Percentiles rank a stretch among this genome's conserved stretches.
Evolutionary conservation across 2,797 vertebrate genomes (phyloP).

Genomic region (Bradypus variegatus): DNA sequence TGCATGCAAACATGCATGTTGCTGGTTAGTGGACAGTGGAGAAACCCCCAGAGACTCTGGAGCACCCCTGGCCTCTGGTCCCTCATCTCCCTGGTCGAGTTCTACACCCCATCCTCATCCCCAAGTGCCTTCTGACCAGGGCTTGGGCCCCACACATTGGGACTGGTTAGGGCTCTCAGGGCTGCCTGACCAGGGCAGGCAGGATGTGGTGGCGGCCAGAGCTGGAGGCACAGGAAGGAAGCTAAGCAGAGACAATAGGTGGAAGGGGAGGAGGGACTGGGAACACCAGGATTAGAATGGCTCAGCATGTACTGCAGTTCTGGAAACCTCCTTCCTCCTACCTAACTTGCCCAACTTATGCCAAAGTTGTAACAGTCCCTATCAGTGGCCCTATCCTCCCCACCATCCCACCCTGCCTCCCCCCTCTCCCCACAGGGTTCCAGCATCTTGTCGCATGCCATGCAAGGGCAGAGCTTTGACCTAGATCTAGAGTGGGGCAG

Average conservation of each 20-base stretch:
- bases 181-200: slow-evolving; percentile 8
- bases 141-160: not conserved
- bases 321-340: slow-evolving; percentile 49
- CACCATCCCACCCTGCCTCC: not conserved
- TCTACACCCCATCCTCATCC: not conserved
- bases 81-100: not conserved
- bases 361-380: not conserved
- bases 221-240: slow-evolving; percentile 80
- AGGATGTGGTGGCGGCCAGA: slow-evolving; percentile 71
- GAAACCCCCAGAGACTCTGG: not conserved
- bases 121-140: not conserved
- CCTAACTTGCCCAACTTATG: not conserved
- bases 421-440: not conserved
- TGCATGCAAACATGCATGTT: not conserved
- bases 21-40: not conserved
- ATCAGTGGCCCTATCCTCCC: not conserved
- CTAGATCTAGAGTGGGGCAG: not conserved
- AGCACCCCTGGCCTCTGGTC: not conserved
- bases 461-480: not conserved
- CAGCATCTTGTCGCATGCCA: not conserved
- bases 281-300: slow-evolving; percentile 65
- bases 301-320: slow-evolving; percentile 58
- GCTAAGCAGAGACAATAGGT: slow-evolving; percentile 77
- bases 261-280: slow-evolving; percentile 79
- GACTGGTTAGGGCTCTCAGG: not conserved